These are phyloP conservation scores for Diabrotica virgifera DNA, from an alignment of 1,140 invertebrate species.

Conservation along the genomic window DNA sequence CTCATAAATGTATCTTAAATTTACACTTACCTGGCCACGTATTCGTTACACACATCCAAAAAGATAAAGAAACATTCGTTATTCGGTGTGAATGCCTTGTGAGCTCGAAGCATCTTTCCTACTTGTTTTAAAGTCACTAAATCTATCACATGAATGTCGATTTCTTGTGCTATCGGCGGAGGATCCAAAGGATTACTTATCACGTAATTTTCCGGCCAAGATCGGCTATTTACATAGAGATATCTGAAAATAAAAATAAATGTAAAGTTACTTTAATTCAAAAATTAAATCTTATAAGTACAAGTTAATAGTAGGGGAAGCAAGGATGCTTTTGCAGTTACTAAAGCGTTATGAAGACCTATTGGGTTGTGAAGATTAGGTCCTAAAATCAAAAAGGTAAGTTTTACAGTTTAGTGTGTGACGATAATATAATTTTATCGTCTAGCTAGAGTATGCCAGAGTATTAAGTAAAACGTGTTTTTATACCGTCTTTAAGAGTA, in stretches of 20 bases:
- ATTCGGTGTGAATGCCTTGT: constrained; percentile 83
- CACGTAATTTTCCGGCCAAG: constrained; percentile 77
- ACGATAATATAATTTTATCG: no score
- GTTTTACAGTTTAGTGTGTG: no score
- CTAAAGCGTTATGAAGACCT: no score
- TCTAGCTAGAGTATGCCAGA: no score
- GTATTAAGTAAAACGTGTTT: no score
- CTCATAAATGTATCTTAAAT: not conserved
- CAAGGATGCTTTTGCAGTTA: no score
- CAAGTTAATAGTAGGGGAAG: no score
- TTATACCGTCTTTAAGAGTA: no score
- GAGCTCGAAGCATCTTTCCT: constrained; percentile 78
- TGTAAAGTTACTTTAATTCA: no score
- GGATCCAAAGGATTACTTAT: constrained; percentile 79
- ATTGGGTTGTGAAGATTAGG: no score
- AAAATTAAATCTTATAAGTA: no score
- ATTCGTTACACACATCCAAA: constrained; percentile 80
- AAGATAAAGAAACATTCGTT: constrained; percentile 90
- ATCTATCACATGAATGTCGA: constrained; percentile 88
- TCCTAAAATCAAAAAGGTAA: no score
- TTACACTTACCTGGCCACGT: constrained; percentile 73
- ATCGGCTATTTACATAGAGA: constrained; percentile 82
- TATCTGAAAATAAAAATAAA: constrained; percentile 55
- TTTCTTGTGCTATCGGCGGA: constrained; percentile 87
- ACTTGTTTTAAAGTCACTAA: constrained; percentile 74